These are phyloP conservation scores for Athene cunicularia DNA, from an alignment of 2,113 vertebrate genomes.

Conservation along the genomic window DNA sequence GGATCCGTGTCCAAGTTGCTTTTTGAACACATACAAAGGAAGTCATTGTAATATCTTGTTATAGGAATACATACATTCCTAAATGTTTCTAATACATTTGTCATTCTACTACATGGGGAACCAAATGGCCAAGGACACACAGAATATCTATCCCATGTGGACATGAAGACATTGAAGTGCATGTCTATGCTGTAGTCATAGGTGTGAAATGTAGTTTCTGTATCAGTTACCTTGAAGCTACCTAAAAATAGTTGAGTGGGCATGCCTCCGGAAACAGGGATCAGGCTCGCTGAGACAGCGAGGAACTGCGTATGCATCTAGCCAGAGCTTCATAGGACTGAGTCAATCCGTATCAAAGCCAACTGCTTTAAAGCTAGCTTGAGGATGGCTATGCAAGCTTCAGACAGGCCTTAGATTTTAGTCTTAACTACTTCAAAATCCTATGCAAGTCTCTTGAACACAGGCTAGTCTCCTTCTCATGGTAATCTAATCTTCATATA, in stretches of 20 bases:
- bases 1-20: neutral
- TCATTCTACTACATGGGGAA: neutral
- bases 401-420: neutral
- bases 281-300: neutral
- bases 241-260: neutral
- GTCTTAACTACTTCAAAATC: neutral
- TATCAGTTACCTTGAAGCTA: neutral
- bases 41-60: neutral
- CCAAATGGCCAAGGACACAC: neutral
- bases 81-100: neutral
- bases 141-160: neutral
- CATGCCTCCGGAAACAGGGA: neutral
- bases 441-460: neutral
- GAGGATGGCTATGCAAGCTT: neutral
- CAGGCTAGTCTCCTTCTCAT: neutral
- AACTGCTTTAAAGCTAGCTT: neutral
- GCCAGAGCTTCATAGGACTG: neutral
- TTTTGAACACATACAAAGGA: neutral
- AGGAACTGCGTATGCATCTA: fast-evolving
- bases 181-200: neutral
- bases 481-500: neutral
- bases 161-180: neutral
- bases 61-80: neutral
- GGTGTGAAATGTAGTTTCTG: neutral
- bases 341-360: neutral